Base-by-base conservation (phyloP, 35 echinoderm and acorn worm genomes). In the Antedon bifida region DNA sequence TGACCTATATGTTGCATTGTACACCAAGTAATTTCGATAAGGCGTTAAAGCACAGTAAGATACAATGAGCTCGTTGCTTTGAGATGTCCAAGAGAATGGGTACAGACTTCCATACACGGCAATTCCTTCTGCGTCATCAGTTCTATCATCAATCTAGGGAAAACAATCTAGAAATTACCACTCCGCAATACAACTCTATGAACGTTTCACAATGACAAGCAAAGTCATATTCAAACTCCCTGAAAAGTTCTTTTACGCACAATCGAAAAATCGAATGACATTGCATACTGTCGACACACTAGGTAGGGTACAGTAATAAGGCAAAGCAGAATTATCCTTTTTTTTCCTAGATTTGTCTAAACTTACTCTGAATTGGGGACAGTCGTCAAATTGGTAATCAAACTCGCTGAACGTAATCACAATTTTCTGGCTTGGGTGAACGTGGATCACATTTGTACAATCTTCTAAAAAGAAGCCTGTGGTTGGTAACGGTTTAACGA, bases 61-160 rank as follows among this genome's bases (percentile, higher is more conserved):
- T 9, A 91, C 16, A 5, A 75, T 44, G 13, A 91, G 74, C 84
- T 91, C 89, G 31, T 91, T 90, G 42, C 78, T 82, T 32, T 77
- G 74, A 29, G 89, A 91, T 23, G 89, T 91, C 84, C 89, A 91
- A 0, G 89, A 91, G 75, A 91, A 91, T 2, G 89, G 84, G 78
- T 77, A 83, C 19, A 91, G 73, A 17, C 33, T 42, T 23, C 89
- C 84, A 0, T 32, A 82, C 19, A 91, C 80, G 0, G 30, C 78
- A 14, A 86, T 81, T 7, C 51, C 51, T 23, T 26, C 51, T 1
- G 9, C 26, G 23, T 64, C 51, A 64, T 64, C 51, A 1, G 51
- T 21, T 64, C 51, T 11, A 64, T 64, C 51, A 64, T 64, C 23
- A 26, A 64, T 64, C 51, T 64, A 64, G 9, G 26, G 26, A 19